Conservation (phyloP, 2,113 vertebrate genomes). For the Phalacrocorax brasilianus region DNA sequence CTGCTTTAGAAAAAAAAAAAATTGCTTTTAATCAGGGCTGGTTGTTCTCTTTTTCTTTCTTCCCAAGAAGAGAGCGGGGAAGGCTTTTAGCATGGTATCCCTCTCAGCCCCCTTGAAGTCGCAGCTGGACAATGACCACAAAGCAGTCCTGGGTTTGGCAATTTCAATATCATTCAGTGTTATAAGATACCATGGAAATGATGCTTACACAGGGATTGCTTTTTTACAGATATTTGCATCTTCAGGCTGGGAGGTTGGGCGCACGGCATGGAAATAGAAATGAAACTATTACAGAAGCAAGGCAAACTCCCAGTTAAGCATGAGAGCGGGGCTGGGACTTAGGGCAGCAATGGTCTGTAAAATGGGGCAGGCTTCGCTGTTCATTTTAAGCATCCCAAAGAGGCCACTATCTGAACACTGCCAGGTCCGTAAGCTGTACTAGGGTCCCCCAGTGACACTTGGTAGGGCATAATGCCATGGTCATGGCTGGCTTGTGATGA, state of each 20-base stretch:
- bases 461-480: neutral
- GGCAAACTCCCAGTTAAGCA: neutral
- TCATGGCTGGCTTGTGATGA: neutral
- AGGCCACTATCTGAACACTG: neutral
- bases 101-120: neutral
- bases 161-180: neutral
- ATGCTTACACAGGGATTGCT: neutral
- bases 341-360: neutral
- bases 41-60: slow-evolving; percentile 46
- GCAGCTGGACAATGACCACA: neutral
- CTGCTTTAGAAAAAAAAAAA: neutral
- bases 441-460: neutral
- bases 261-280: neutral
- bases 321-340: neutral
- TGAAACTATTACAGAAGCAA: neutral
- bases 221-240: neutral
- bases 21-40: slow-evolving; percentile 54
- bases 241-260: neutral
- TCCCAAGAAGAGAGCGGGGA: neutral
- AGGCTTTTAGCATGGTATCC: neutral
- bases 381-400: neutral
- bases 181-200: neutral
- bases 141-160: neutral
- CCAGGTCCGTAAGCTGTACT: neutral
- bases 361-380: neutral